phyloP scores from a whole-genome alignment of 2,797 vertebrate species.

The Acropternis orthonyx region DNA sequence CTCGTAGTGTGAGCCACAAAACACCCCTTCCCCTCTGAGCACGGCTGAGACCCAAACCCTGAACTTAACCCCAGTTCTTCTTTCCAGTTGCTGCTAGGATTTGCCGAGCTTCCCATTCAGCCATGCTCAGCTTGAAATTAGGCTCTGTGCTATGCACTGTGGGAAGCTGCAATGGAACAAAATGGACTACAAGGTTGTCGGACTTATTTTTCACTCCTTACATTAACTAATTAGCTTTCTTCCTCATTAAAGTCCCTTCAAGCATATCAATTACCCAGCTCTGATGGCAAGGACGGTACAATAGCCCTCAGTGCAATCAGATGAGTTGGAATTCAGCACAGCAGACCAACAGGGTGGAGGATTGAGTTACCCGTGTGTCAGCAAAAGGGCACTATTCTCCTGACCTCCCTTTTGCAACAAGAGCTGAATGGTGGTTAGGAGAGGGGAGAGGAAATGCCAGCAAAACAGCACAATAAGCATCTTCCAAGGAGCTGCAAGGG shows the following conservation, averaged over 20 bases:
- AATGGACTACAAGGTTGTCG: slow-evolving; percentile 32
- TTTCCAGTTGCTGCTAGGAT: neutral
- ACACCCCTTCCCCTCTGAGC: neutral
- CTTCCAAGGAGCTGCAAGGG: slow-evolving; percentile 27
- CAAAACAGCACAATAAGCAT: slow-evolving; percentile 7
- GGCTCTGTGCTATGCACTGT: slow-evolving; percentile 23
- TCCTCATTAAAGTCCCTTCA: slow-evolving; percentile 67
- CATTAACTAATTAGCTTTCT: slow-evolving; percentile 74
- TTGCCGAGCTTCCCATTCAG: neutral
- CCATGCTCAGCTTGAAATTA: neutral
- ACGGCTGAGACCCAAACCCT: neutral
- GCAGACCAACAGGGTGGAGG: slow-evolving; percentile 31
- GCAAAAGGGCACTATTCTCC: slow-evolving; percentile 49
- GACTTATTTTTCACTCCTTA: slow-evolving; percentile 61
- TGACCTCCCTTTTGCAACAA: slow-evolving; percentile 37
- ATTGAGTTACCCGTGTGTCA: slow-evolving; percentile 63
- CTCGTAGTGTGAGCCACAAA: fast-evolving
- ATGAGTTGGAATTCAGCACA: slow-evolving; percentile 51
- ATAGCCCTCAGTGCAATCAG: slow-evolving; percentile 31
- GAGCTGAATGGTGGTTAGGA: slow-evolving; percentile 18
- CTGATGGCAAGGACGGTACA: slow-evolving; percentile 47
- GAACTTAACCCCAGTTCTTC: neutral
- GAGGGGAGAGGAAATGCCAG: slow-evolving; percentile 3
- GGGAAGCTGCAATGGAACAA: slow-evolving; percentile 45
- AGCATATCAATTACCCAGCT: slow-evolving; percentile 59